phyloP scores from a whole-genome alignment of 2,797 vertebrate species.

The Chanos chanos region DNA sequence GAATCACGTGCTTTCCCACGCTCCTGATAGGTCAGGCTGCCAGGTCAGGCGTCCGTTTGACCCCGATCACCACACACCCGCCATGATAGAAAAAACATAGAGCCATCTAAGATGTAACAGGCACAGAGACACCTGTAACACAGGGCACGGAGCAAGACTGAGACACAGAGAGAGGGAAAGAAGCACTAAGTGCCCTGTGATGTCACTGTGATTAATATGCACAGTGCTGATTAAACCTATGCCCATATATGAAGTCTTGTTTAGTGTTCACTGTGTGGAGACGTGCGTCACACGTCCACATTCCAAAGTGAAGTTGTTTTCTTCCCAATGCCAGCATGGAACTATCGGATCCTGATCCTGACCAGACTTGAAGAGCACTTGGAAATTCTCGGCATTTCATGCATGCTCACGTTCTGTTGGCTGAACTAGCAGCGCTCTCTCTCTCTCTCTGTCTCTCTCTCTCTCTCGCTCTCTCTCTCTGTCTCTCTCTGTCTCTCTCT shows the following conservation, averaged over 20 bases:
- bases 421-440: constrained; percentile 1
- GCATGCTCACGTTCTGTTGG: background rate
- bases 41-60: constrained; percentile 31
- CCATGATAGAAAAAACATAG: background rate
- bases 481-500: background rate
- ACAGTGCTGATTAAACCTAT: no score
- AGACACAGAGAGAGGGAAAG: no score
- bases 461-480: background rate
- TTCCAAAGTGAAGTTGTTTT: no score
- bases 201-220: no score
- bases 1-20: constrained; percentile 20
- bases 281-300: no score
- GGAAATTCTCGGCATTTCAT: background rate
- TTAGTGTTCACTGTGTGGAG: no score
- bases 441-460: background rate
- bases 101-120: background rate
- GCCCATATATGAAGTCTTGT: no score
- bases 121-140: background rate
- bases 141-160: background rate
- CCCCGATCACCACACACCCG: constrained; percentile 39
- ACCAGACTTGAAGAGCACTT: background rate
- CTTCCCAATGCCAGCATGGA: no score
- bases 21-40: constrained; percentile 39
- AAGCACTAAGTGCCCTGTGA: no score
- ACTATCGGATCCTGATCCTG: no score